Conservation (phyloP, 2,888 invertebrate genomes). For the Euspilapteryx auroguttella region DNA sequence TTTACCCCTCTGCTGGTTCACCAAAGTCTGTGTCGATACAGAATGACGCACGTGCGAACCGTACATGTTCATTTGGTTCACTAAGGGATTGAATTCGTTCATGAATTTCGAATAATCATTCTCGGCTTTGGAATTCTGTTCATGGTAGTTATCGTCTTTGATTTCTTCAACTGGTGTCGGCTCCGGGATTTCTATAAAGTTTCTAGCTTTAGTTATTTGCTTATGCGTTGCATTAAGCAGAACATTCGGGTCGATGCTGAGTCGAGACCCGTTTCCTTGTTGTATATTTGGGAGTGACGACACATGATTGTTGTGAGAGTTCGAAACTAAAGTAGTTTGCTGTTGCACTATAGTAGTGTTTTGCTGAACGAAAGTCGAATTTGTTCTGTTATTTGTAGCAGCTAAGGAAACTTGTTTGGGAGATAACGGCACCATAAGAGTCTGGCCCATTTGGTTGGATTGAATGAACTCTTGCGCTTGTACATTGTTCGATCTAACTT, state of each 20-base stretch:
- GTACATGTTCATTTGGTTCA: conserved; percentile 6
- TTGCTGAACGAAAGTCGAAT: conserved; percentile 79
- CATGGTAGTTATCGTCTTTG: conserved; percentile 11
- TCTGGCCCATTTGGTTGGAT: conserved; percentile 70
- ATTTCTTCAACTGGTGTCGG: conserved; percentile 11
- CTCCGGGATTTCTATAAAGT: conserved; percentile 16
- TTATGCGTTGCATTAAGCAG: conserved; percentile 29
- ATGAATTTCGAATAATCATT: conserved; percentile 18
- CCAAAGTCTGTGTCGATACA: conserved; percentile 71
- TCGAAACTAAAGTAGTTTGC: conserved; percentile 76
- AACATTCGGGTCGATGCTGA: conserved; percentile 65
- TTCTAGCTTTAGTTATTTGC: conserved; percentile 18
- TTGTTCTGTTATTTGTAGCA: conserved; percentile 60
- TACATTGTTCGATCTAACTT: conserved; percentile 51
- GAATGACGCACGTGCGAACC: conserved; percentile 58
- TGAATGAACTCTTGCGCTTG: conserved; percentile 74
- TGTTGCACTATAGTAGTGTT: conserved; percentile 85
- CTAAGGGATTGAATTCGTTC: conserved; percentile 15
- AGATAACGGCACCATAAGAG: conserved; percentile 71
- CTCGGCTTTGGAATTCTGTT: conserved; percentile 3
- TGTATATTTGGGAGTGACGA: conserved; percentile 22
- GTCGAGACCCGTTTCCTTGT: conserved; percentile 30
- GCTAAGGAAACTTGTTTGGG: conserved; percentile 60
- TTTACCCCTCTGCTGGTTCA: conserved; percentile 13
- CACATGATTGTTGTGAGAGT: conserved; percentile 56